Percentiles rank a stretch among this genome's conserved stretches.
Conservation (phyloP, 2,797 vertebrate genomes). For the Sebastes hubbsi region DNA sequence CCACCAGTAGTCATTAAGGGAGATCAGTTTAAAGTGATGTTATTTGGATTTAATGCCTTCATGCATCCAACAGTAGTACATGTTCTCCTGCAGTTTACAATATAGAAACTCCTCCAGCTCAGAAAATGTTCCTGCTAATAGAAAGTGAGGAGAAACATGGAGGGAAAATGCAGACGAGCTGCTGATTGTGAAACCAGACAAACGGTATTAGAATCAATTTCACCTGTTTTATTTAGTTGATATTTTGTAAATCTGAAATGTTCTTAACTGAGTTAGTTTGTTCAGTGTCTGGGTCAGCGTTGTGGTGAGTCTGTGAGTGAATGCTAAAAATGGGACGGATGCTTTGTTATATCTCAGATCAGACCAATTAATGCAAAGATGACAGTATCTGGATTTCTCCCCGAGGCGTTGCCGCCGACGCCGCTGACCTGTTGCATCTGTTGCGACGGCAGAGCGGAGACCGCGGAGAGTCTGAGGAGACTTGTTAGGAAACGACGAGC, state of each 20-base stretch:
- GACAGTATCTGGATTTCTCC: constrained; percentile 6
- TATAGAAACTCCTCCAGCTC: not conserved
- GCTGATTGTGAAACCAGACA: not conserved
- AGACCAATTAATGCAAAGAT: constrained; percentile 27
- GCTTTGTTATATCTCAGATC: constrained; percentile 28
- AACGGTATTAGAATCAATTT: not conserved
- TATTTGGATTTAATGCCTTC: not conserved
- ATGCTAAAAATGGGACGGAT: constrained; percentile 3
- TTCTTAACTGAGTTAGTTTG: not conserved
- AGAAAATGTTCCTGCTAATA: not conserved
- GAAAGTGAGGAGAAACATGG: not conserved
- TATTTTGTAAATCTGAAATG: not conserved
- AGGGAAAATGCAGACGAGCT: not conserved
- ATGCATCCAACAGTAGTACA: not conserved
- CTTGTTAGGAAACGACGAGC: constrained; percentile 52
- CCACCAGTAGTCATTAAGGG: not conserved
- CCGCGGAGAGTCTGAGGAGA: constrained; percentile 41
- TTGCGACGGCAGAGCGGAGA: not conserved
- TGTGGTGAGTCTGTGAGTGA: not conserved
- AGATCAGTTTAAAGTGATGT: not conserved
- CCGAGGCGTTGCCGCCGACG: not conserved
- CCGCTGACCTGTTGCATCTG: constrained; percentile 36
- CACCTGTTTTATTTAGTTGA: not conserved
- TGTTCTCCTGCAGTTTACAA: not conserved
- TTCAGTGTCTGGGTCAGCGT: not conserved